These are phyloP conservation scores for Coreoperca whiteheadi DNA, from an alignment of 2,113 vertebrate species.

Conservation along the genomic window DNA sequence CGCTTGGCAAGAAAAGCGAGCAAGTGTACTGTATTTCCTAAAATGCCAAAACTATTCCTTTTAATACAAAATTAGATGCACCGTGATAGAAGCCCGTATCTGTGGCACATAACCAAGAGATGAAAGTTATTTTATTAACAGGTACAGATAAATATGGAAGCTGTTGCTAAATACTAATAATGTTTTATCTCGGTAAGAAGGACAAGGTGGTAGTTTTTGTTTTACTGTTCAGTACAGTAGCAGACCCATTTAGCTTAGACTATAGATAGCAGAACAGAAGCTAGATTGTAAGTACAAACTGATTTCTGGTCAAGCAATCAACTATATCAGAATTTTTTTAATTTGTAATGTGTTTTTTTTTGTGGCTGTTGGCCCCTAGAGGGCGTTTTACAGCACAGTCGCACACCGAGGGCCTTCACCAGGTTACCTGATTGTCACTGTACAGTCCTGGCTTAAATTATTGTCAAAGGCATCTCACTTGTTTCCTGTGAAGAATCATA, in stretches of 20 bases:
- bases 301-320: neutral
- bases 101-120: neutral
- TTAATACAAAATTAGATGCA: neutral
- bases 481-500: slow-evolving; percentile 20
- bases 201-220: neutral
- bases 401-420: neutral
- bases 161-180: neutral
- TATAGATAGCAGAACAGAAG: no score
- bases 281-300: no score
- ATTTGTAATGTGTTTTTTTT: neutral
- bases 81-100: neutral
- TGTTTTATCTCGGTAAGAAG: neutral
- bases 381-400: neutral
- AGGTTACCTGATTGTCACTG: neutral
- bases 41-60: neutral
- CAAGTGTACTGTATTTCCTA: neutral
- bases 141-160: no score
- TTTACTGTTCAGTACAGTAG: neutral
- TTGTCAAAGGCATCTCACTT: neutral
- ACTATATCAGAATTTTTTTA: neutral
- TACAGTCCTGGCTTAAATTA: neutral
- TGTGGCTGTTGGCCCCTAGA: slow-evolving; percentile 13
- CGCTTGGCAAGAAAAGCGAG: neutral
- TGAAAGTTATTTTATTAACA: neutral
- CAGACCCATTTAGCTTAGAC: neutral